Base-by-base conservation (phyloP, 2,113 vertebrate species). In the Syngnathoides biaculeatus region DNA sequence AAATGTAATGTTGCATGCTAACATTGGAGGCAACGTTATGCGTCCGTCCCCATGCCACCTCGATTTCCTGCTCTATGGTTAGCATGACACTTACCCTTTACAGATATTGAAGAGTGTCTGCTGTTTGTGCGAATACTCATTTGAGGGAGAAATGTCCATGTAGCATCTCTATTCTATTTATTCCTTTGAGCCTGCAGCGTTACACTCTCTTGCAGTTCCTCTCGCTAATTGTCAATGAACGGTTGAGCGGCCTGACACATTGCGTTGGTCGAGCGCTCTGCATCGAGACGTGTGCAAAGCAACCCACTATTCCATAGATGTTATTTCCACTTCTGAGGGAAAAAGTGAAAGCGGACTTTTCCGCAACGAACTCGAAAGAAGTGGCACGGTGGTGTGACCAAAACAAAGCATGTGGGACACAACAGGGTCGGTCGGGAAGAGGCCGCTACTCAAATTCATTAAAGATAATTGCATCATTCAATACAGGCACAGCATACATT, bases 401-500 rank as follows among this genome's bases (percentile, higher is more conserved):
- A 14, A 55, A 55, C 22, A 55, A 55, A 55, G 22, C 52, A 55
- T 26, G 22, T 55, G 58, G 20, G 20, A 39, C n/a, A 42, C 15
- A 62, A 43, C 20, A 22, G 20, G 59, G 20, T 61, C 59, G 59
- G 20, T 61, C 59, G 12, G 38, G 4, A 40, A 14, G n/a, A 57
- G 55, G 55, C 55, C 72, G 79, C 72, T 84, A 79, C 30, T 84
- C 79, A 79, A 56, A 76, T 64, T 66, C 78, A 77, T 87, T 80
- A 78, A 86, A 79, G 76, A 58, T 74, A 83, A 83, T 72, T 15
- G 78, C 83, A 83, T 67, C 77, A 72, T 83, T 82, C 80, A 75
- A 82, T 79, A 83, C 83, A 84, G 82, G 82, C 80, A 83, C 71
- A 72, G 19, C 17, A 74, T 89, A 35, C 66, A 88, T 88, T 84